Conservation (phyloP, 2,888 invertebrate genomes). For the Eulithis testata region DNA sequence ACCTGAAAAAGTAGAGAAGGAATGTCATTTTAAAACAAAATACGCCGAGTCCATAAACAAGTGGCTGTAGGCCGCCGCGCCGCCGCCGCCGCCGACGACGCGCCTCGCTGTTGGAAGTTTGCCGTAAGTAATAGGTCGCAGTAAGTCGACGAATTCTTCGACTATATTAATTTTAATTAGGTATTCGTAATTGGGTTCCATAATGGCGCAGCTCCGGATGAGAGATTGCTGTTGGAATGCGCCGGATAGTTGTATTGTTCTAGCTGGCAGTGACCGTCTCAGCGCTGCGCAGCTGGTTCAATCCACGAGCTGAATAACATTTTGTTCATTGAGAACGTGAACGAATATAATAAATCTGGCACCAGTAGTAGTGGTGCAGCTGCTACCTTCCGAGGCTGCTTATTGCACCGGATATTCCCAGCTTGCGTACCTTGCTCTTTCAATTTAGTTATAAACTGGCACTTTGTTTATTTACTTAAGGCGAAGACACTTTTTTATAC, state of each 20-base stretch:
- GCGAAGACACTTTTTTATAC: too few relatives aligned
- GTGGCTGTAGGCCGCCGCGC: conserved; percentile 11
- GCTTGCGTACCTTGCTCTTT: neutral
- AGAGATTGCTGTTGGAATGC: conserved; percentile 40
- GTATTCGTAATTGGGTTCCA: conserved; percentile 50
- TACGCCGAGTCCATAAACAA: conserved; percentile 21
- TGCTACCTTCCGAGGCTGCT: neutral
- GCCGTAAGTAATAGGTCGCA: conserved; percentile 1
- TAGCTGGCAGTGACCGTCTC: neutral
- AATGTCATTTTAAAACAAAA: conserved; percentile 25
- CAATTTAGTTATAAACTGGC: too few relatives aligned
- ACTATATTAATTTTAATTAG: conserved; percentile 57
- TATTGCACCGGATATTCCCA: conserved; percentile 1
- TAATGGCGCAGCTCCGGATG: conserved; percentile 39
- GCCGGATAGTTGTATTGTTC: conserved; percentile 32
- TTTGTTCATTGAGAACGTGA: too few relatives aligned
- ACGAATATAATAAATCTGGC: too few relatives aligned
- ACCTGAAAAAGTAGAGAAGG: conserved; percentile 13
- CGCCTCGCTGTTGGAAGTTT: conserved; percentile 5
- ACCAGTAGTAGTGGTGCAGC: neutral
- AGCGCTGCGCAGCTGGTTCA: neutral
- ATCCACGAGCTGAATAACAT: too few relatives aligned
- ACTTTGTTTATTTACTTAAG: too few relatives aligned
- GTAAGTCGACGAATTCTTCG: conserved; percentile 42
- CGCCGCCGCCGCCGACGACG: too few relatives aligned